Evolutionary conservation across 1,140 invertebrate species (phyloP).

Genomic region (Tenebrio molitor): DNA sequence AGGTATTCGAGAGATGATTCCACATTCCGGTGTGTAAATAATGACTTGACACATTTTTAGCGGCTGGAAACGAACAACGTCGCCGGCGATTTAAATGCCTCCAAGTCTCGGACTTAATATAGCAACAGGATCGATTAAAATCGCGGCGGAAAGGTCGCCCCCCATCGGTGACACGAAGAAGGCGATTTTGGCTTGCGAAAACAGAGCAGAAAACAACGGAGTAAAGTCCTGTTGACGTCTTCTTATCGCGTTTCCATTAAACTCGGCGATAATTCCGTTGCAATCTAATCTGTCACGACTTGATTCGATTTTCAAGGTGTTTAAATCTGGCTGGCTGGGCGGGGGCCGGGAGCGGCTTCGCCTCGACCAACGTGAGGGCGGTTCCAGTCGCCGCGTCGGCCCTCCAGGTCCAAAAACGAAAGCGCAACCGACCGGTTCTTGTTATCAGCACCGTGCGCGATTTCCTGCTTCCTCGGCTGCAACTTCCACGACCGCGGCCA

Average conservation of each 20-base stretch:
- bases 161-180: not conserved
- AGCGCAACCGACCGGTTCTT: too few relatives aligned
- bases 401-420: too few relatives aligned
- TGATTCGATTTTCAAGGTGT: not conserved
- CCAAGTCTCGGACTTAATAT: not conserved
- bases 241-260: constrained; percentile 3
- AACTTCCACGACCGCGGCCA: not conserved
- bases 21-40: not conserved
- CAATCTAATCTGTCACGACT: not conserved
- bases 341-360: too few relatives aligned
- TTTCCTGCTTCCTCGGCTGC: constrained; percentile 22
- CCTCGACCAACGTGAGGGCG: too few relatives aligned
- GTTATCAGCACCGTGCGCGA: too few relatives aligned
- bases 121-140: constrained; percentile 14
- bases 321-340: too few relatives aligned
- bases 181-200: too few relatives aligned
- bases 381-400: too few relatives aligned
- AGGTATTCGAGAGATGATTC: not conserved
- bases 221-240: constrained; percentile 22
- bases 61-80: not conserved
- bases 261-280: not conserved
- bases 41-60: constrained; percentile 2
- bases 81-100: not conserved
- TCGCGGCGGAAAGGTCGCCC: not conserved
- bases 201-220: not conserved